Conservation (phyloP, 2,888 invertebrate species). For the Melieria crassipennis region DNA sequence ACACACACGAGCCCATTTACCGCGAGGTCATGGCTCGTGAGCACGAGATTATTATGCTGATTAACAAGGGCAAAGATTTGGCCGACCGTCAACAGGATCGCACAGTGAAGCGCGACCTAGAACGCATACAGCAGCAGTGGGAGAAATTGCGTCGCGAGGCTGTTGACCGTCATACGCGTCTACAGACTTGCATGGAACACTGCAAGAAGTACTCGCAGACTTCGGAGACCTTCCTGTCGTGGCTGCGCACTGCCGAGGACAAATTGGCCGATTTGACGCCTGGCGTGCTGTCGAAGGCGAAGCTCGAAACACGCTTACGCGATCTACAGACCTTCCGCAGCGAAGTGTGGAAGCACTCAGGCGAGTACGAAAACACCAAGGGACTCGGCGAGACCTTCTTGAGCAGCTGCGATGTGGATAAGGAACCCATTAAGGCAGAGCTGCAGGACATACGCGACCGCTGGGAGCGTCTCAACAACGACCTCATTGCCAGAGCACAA, state of each 20-base stretch:
- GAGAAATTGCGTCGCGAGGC: slow-evolving; percentile 89
- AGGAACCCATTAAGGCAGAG: slow-evolving; percentile 86
- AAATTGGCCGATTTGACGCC: slow-evolving; percentile 82
- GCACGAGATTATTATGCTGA: slow-evolving; percentile 91
- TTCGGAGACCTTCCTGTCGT: slow-evolving; percentile 86
- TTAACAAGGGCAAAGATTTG: slow-evolving; percentile 88
- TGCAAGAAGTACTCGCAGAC: slow-evolving; percentile 89
- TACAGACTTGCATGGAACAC: slow-evolving; percentile 92
- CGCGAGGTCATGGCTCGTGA: slow-evolving; percentile 88
- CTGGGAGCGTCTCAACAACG: slow-evolving; percentile 92
- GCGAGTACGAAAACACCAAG: slow-evolving; percentile 90
- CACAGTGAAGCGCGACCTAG: slow-evolving; percentile 80
- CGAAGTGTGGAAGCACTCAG: slow-evolving; percentile 91
- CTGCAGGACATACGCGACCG: slow-evolving; percentile 83
- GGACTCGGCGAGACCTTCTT: slow-evolving; percentile 89
- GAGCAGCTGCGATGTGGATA: slow-evolving; percentile 88
- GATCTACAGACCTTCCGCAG: slow-evolving; percentile 90
- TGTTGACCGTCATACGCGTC: slow-evolving; percentile 83
- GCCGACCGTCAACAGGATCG: slow-evolving; percentile 68
- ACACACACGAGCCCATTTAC: slow-evolving; percentile 89
- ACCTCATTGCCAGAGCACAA: slow-evolving; percentile 66
- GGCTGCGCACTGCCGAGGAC: slow-evolving; percentile 88
- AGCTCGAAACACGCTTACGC: slow-evolving; percentile 86
- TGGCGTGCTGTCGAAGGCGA: slow-evolving; percentile 83
- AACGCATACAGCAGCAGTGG: slow-evolving; percentile 91